A percentile compares a stretch with the other conserved stretches of the same genome.
phyloP scores from a whole-genome alignment of 2,888 invertebrate species.

The Limnephilus marmoratus region DNA sequence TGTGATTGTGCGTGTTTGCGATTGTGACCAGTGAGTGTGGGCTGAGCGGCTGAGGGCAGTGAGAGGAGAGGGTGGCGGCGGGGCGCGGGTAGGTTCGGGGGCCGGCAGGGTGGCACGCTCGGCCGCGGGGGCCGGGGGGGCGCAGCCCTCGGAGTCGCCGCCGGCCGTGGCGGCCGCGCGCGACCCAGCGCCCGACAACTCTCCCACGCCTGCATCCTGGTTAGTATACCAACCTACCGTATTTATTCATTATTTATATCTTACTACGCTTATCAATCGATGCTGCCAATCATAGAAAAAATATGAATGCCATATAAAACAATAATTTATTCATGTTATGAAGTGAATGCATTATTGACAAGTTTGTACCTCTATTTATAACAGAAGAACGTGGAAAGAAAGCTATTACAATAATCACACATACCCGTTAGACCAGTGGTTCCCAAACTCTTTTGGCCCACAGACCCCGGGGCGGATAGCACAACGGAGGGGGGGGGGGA shows the following conservation, averaged over 20 bases:
- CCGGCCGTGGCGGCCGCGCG: conserved; percentile 67
- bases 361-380: too few relatives aligned
- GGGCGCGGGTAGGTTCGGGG: conserved; percentile 65
- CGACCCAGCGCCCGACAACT: conserved; percentile 64
- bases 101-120: conserved; percentile 67
- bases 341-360: too few relatives aligned
- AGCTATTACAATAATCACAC: too few relatives aligned
- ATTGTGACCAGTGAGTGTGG: neutral
- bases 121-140: conserved; percentile 67
- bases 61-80: conserved; percentile 37
- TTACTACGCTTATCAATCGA: neutral
- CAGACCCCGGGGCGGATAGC: too few relatives aligned
- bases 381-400: too few relatives aligned
- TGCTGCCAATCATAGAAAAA: too few relatives aligned
- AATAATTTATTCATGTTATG: too few relatives aligned
- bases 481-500: too few relatives aligned
- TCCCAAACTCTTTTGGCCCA: too few relatives aligned
- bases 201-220: conserved; percentile 65
- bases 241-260: neutral
- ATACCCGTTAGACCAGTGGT: too few relatives aligned
- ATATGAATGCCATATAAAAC: too few relatives aligned
- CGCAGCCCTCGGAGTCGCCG: conserved; percentile 63
- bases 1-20: neutral
- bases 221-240: conserved; percentile 53
- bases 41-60: neutral